Evolutionary conservation across 2,888 invertebrate species (phyloP).

Genomic region (Vesta saturnalis): DNA sequence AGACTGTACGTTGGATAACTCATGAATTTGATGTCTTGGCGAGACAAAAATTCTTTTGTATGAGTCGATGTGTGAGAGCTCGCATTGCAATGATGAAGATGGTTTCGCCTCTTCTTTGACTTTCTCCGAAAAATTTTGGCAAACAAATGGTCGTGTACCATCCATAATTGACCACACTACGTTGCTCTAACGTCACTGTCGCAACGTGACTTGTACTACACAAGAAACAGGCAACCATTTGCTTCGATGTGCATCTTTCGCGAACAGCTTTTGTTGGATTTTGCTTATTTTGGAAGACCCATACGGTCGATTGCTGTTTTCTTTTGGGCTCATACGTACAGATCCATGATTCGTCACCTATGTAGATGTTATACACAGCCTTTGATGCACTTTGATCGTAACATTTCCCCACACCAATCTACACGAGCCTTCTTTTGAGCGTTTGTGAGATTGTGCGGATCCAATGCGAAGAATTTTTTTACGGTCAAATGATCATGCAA

Average conservation of each 20-base stretch:
- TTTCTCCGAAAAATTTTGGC: neutral
- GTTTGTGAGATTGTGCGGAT: too few species aligned
- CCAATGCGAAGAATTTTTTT: neutral
- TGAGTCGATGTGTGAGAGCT: neutral
- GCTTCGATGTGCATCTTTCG: neutral
- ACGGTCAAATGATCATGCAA: too few species aligned
- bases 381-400: neutral
- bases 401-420: neutral
- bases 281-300: too few species aligned
- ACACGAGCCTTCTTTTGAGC: too few species aligned
- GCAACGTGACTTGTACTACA: neutral
- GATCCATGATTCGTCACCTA: neutral
- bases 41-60: neutral
- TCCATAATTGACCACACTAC: too few species aligned
- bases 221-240: neutral
- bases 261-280: too few species aligned
- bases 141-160: too few species aligned
- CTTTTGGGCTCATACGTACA: neutral
- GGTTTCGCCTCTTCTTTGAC: too few species aligned
- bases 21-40: neutral
- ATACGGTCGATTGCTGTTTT: neutral
- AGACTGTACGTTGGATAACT: neutral
- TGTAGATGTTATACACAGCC: too few species aligned
- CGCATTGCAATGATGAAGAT: neutral
- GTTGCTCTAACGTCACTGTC: too few species aligned